These are phyloP conservation scores for Amyelois transitella DNA, from an alignment of 1,140 invertebrate genomes.

Conservation along the genomic window DNA sequence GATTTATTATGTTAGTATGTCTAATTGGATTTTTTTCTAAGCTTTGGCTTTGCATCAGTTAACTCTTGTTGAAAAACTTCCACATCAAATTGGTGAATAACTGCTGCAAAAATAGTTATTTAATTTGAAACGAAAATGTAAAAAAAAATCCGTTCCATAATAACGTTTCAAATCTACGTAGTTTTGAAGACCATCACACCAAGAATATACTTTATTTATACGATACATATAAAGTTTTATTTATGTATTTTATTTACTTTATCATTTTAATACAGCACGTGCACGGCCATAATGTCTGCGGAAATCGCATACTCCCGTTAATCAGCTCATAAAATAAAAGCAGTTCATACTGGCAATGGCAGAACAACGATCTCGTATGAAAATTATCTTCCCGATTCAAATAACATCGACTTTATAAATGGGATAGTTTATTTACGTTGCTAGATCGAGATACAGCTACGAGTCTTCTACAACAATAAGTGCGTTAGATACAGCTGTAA, in stretches of 20 bases:
- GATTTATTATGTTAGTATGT: too few species aligned
- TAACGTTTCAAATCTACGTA: neutral
- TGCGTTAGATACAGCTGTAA: slow-evolving; percentile 45
- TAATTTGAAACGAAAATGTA: too few species aligned
- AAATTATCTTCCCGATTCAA: neutral
- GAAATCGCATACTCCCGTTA: neutral
- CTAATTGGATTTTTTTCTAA: too few species aligned
- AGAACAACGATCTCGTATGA: neutral
- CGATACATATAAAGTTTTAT: neutral
- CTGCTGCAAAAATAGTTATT: too few species aligned
- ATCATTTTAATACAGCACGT: neutral
- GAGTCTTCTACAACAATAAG: slow-evolving; percentile 31
- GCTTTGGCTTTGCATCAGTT: too few species aligned
- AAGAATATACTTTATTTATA: neutral
- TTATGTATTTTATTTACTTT: neutral
- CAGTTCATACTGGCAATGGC: neutral
- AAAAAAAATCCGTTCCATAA: neutral
- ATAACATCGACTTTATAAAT: neutral
- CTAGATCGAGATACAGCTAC: neutral
- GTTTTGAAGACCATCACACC: too few species aligned
- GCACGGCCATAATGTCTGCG: neutral
- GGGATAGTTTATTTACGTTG: neutral
- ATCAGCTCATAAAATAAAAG: neutral
- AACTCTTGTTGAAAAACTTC: too few species aligned
- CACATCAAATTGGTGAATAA: too few species aligned